Conservation (phyloP, 2,888 invertebrate genomes). For the Erebia epiphron region DNA sequence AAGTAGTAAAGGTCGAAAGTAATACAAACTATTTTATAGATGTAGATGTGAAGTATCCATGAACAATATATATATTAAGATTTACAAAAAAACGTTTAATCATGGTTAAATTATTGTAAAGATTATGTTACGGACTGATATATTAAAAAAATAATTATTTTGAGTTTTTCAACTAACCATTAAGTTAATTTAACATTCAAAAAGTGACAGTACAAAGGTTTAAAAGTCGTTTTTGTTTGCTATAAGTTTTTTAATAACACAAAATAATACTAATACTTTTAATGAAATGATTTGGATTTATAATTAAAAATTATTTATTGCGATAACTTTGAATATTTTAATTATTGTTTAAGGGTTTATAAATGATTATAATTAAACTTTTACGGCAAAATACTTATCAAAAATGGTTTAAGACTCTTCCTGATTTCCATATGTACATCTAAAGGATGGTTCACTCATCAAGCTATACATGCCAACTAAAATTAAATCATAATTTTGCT, state of each 20-base stretch:
- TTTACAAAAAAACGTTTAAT: not conserved
- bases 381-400: not conserved
- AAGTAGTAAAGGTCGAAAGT: constrained; percentile 8
- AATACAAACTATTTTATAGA: constrained; percentile 4
- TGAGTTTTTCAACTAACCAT: not conserved
- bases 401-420: not conserved
- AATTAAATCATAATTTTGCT: no score
- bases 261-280: not conserved
- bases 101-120: not conserved
- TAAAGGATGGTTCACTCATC: no score
- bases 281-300: not conserved
- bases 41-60: constrained; percentile 13
- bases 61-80: constrained; percentile 6
- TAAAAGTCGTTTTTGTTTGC: not conserved
- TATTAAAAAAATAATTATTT: not conserved
- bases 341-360: not conserved
- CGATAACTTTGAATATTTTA: not conserved
- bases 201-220: constrained; percentile 14
- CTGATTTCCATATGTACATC: no score
- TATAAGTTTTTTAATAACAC: not conserved
- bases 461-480: no score
- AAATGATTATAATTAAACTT: not conserved
- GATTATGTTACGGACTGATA: constrained; percentile 9
- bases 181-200: not conserved
- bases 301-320: constrained; percentile 1